Evolutionary conservation across 2,888 invertebrate species (phyloP).

Genomic region (Trichogramma dendrolimi): DNA sequence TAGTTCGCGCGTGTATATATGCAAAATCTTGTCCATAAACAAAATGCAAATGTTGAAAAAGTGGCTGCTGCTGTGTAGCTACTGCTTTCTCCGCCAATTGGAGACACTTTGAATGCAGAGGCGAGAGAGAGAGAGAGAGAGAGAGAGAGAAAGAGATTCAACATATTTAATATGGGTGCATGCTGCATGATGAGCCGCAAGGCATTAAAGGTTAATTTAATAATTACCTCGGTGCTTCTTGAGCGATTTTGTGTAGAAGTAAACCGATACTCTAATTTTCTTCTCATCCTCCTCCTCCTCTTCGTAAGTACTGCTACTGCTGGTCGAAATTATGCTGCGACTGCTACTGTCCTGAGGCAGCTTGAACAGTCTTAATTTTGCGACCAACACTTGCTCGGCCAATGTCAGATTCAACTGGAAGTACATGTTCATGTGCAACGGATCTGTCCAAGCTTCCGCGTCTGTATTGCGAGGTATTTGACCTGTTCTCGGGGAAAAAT

Average conservation of each 20-base stretch:
- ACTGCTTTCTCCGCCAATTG: no score
- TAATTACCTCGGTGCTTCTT: conserved; percentile 57
- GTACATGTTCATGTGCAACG: conserved; percentile 57
- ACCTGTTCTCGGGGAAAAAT: conserved; percentile 46
- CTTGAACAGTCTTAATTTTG: conserved; percentile 56
- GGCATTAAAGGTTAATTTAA: conserved; percentile 5
- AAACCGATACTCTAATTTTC: conserved; percentile 58
- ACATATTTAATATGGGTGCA: no score
- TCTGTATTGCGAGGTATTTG: conserved; percentile 57
- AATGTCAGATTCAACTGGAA: conserved; percentile 56
- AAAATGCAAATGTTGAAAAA: no score
- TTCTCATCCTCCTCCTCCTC: conserved; percentile 51
- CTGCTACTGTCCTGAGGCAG: conserved; percentile 51
- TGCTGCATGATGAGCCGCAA: no score
- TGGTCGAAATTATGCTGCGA: conserved; percentile 37
- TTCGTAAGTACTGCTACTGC: conserved; percentile 27
- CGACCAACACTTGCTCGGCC: conserved; percentile 55
- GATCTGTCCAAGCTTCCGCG: conserved; percentile 56
- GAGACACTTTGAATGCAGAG: no score
- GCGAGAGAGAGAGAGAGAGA: no score
- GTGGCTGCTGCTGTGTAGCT: no score
- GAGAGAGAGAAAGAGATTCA: no score
- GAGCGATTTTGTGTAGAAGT: conserved; percentile 58
- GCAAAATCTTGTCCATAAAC: no score
- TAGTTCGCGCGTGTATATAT: no score